These are phyloP conservation scores for Isichthys henryi DNA, from an alignment of 2,113 vertebrate genomes.

Conservation along the genomic window DNA sequence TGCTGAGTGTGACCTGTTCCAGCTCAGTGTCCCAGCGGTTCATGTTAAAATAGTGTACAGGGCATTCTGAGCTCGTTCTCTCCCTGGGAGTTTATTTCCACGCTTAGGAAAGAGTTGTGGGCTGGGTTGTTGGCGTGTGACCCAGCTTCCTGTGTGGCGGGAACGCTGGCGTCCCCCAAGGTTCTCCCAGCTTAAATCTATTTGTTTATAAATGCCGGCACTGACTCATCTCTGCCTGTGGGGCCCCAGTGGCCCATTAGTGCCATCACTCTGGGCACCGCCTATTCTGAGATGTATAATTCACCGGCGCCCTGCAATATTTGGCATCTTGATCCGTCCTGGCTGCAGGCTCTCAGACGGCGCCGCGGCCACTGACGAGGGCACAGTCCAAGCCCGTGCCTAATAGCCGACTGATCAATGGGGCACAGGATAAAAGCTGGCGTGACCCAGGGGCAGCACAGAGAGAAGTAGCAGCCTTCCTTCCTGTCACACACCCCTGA, in stretches of 20 bases:
- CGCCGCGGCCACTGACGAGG: background rate
- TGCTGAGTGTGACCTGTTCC: background rate
- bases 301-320: slow-evolving; percentile 15
- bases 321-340: background rate
- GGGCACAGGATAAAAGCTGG: background rate
- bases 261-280: background rate
- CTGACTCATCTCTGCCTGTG: background rate
- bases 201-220: slow-evolving; percentile 19
- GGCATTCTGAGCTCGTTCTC: background rate
- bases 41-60: background rate
- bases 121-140: background rate
- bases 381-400: background rate
- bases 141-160: background rate
- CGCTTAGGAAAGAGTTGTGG: background rate
- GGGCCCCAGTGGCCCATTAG: background rate
- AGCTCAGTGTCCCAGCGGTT: background rate
- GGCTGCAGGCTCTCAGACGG: background rate
- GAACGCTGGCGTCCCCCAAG: background rate
- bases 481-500: background rate
- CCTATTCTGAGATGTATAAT: slow-evolving; percentile 27
- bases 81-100: background rate
- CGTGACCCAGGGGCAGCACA: background rate
- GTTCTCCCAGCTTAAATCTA: background rate
- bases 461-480: background rate
- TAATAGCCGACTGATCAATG: background rate